Base-by-base conservation (phyloP, 1,140 invertebrate species). In the Lordiphosa clarofinis region DNA sequence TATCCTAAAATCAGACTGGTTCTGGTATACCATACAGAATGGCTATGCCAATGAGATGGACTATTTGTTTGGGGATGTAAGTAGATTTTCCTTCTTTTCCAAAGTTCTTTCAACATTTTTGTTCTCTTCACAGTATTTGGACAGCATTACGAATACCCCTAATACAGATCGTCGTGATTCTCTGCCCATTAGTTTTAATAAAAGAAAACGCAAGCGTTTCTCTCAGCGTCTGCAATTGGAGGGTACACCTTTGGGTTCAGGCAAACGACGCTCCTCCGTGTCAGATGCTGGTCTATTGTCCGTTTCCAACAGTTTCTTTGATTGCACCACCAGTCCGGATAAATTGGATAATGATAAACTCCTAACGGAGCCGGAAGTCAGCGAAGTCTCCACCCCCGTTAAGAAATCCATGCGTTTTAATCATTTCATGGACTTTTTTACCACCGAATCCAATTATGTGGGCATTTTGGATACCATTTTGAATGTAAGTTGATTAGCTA, bases 361-460 rank as follows among this genome's bases (percentile, higher is more conserved):
- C 35, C 58, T 78, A 55, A 86, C 87, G 59, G 78, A 91, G 61
- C 88, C 90, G 33, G 91, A 92, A 88, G 55, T 35, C 4, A 66
- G 44, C 38, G 91, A 92, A 53, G 28, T 56, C n/a, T 73, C 56
- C n/a, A 78, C 89, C 28, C 89, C 90, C 42, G 91, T 91, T 67
- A 91, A 91, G 72, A 90, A 93, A 55, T 93, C 94, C 4, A 91
- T 93, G 33, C 90, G 95, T 21, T 92, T 94, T 73, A 93, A 94
- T 89, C 94, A 95, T 36, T 98, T 98, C 76, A 92, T 96, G 88
- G 98, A 99, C 90, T 91, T 99, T 43, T 92, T 97, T 28, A 96
- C 98, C 89, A 99, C 98, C 6, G 98, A 99, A 90, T 95, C 93
- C 31, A 99, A 99, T 91, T 99, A 99, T 91, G 96, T 99, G 40